Evolutionary conservation across 2,888 invertebrate species (phyloP), one percentile per base, ranked within the genome.

Genomic region (Poecilus cupreus): DNA sequence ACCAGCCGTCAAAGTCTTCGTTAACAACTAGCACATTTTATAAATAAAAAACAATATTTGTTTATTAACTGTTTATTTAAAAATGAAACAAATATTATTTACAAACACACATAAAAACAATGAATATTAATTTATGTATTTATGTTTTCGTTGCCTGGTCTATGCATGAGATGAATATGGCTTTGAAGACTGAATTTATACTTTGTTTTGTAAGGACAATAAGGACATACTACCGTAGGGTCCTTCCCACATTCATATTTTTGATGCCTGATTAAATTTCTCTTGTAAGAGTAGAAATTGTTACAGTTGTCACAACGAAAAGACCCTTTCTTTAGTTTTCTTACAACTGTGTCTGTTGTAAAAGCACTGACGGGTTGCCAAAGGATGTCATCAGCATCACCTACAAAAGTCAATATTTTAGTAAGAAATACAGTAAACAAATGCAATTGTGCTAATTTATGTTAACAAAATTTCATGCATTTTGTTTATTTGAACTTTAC

Each of bases 181-280:
- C 60, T 81, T 16, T 82, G 43, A 20, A 83, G 77, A 81, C 75
- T 83, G 18, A 80, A 77, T 74, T 81, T 82, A 18, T 81, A 64
- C 70, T 80, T 82, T 22, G 81, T 75, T 83, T 77, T 82, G 81
- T 89, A 88, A 2, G 89, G 88, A 82, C 92, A 92, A 83, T 89
- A 89, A 0, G 88, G 88, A 83, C 92, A 92, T 82, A 88, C 88
- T 83, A 90, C 89, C 64, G 83, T 85, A 1, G 89, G 89, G n/a
- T 86, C 86, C 82, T 87, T 87, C 11, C 89, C 89, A 82, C 90
- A 90, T 83, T 89, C 89, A 80, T 87, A 86, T 81, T 86, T 86
- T 81, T 88, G 83, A 83, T 90, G 90, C 39, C 88, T 87, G 24
- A 86, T 85, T 51, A 89, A 39, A 51, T 83, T 83, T 57, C 80